phyloP scores from a whole-genome alignment of 2,113 vertebrate species.

The Vireo altiloquus region DNA sequence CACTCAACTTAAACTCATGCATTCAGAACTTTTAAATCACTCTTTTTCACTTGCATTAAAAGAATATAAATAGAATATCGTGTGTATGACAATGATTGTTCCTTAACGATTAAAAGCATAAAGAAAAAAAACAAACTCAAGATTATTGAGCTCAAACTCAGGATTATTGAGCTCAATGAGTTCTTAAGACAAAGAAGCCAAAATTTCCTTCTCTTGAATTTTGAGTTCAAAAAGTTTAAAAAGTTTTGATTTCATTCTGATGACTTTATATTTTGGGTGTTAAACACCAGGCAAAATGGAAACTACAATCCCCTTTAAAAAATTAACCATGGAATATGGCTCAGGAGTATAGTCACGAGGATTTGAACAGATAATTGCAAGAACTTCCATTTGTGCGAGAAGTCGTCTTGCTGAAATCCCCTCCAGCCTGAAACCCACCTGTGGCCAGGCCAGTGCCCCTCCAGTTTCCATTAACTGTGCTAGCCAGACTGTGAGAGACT shows the following conservation, averaged over 20 bases:
- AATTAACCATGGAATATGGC: background rate
- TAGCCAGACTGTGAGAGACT: background rate
- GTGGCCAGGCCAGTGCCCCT: background rate
- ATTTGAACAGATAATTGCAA: background rate
- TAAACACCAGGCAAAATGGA: background rate
- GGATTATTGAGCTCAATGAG: accelerated
- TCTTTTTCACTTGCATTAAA: background rate
- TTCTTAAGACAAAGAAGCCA: background rate
- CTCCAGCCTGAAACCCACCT: background rate
- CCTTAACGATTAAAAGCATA: background rate
- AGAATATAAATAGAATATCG: background rate
- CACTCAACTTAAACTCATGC: background rate
- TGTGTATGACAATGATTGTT: background rate
- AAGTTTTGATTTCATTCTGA: background rate
- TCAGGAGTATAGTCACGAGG: background rate
- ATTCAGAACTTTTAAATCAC: background rate
- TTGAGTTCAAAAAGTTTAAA: background rate
- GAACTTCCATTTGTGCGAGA: background rate
- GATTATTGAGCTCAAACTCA: too few species aligned
- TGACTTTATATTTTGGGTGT: accelerated
- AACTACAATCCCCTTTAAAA: background rate
- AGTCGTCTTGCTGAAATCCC: background rate
- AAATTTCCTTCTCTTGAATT: background rate
- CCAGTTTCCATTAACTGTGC: accelerated
- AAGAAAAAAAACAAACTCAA: background rate